Base-by-base conservation (phyloP, 2,888 invertebrate species). In the Leptopilina drosophilae region DNA sequence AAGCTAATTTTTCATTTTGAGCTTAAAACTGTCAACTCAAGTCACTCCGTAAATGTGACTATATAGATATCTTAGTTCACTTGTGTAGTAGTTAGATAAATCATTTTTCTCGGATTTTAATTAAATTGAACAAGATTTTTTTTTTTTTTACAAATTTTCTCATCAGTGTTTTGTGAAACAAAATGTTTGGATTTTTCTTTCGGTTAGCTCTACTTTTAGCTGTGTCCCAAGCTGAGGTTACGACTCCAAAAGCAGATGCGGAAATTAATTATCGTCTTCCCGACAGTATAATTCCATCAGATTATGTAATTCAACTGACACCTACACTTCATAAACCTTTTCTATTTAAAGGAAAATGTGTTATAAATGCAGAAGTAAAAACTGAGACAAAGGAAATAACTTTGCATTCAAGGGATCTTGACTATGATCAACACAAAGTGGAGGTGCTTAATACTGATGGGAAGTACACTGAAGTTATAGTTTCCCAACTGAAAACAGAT, bases 231-330 rank as follows among this genome's bases (percentile, higher is more conserved):
- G 11, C n/a, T 73, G 11, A 73, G 6, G 33, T 26, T 33, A 64
- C 26, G 9, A 12, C 8, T 69, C 20, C 59, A 20, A 8, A 53
- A 64, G 77, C 78, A 4, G 73, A 14, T 0, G 11, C 12, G 56
- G 0, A 12, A n/a, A 6, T 77, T 0, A 85, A 87, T 5, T 94
- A 94, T 87, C 92, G 94, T 0, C 91, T 95, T 2, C 94, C 95
- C 0, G 92, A 90, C 1, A 91, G 7, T 46, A 78, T 76, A 3
- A 67, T 56, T 40, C 94, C 94, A 0, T 90, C 90, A 0, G 92
- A 92, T 83, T 95, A 94, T 86, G 93, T 93, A 76, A 91, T 94
- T 46, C 88, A 89, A 33, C 89, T 95, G 0, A 91, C 89, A 82
- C 91, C 94, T 0, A 87, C 94, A 67, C 93, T 95, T 0, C 89